Evolutionary conservation across 2,113 vertebrate species (phyloP).

Genomic region (Himantopus leucocephalus): DNA sequence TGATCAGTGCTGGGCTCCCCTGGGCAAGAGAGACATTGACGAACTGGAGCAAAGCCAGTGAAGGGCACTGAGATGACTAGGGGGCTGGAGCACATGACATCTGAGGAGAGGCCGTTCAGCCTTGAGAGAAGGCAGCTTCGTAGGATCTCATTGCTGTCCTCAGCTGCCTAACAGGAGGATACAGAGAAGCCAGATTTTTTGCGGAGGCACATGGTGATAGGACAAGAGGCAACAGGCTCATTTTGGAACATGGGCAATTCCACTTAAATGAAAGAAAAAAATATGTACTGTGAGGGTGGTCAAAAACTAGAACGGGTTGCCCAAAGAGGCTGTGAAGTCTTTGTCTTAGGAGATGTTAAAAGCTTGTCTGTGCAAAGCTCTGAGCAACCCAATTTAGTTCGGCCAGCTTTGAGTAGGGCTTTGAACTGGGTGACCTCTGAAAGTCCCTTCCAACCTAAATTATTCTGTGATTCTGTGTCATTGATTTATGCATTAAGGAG

Average conservation of each 20-base stretch:
- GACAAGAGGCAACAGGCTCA: neutral
- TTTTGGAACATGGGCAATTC: neutral
- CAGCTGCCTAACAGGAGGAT: neutral
- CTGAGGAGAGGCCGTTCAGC: neutral
- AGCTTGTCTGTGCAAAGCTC: neutral
- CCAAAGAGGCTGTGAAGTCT: neutral
- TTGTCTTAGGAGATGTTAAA: neutral
- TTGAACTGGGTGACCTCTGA: neutral
- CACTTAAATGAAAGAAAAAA: neutral
- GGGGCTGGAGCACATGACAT: rapidly evolving
- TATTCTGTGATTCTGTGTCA: neutral
- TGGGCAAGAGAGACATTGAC: neutral
- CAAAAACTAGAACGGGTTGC: too few relatives aligned
- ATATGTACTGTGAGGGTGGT: too few relatives aligned
- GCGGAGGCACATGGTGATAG: rapidly evolving
- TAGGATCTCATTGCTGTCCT: neutral
- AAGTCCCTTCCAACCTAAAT: neutral
- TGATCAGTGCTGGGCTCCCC: rapidly evolving
- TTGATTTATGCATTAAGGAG: neutral
- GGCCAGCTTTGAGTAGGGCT: neutral
- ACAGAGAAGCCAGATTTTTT: neutral
- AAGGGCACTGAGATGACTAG: neutral
- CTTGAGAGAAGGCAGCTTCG: rapidly evolving
- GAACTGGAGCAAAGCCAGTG: neutral
- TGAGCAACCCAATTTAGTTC: neutral